Base-by-base conservation (phyloP, 2,797 vertebrate species). In the Psittacula derbiana region DNA sequence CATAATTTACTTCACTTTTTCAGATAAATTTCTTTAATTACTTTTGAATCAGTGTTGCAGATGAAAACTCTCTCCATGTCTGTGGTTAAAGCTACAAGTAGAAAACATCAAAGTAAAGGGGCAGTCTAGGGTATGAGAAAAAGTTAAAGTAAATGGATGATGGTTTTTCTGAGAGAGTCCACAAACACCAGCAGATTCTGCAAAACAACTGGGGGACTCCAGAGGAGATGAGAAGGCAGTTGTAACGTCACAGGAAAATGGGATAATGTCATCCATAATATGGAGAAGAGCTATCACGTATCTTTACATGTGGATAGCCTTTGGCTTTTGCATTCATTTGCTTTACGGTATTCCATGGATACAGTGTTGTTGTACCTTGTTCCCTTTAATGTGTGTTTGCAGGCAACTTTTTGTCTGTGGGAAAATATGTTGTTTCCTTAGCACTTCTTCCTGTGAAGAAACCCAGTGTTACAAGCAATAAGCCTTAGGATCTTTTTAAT, bases 331-430 rank as follows among this genome's bases (percentile, higher is more conserved):
- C 47, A 62, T 46, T 79, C 1, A 2, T 84, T 57, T 93, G 7
- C 13, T 73, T 46, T 75, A 31, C 41, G 23, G 15, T 60, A 50
- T 85, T 89, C 44, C 23, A 55, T 30, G 8, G 20, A 17, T 5
- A 38, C 28, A 30, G 3, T 0, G 0, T 24, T 69, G 13, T 21
- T 23, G 3, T 72, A 41, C 12, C 6, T 91, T 17, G 10, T 62
- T 82, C 58, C 25, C 14, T 93, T 84, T 50, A 65, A 23, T 1
- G 3, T 69, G 12, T 2, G 1, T 62, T 84, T 81, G 7, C 43
- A 92, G 62, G 30, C 41, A 85, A 41, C 23, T 58, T 86, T 30
- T 79, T 72, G 31, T 66, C 50, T 66, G 13, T 75, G 47, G 36
- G 33, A 72, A 60, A 38, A 23, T 69, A 23, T 67, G 23, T 85